Percentiles rank a stretch among this genome's conserved stretches.
These are phyloP conservation scores for Euglossa dilemma DNA, from an alignment of 1,140 invertebrate species.

Conservation along the genomic window DNA sequence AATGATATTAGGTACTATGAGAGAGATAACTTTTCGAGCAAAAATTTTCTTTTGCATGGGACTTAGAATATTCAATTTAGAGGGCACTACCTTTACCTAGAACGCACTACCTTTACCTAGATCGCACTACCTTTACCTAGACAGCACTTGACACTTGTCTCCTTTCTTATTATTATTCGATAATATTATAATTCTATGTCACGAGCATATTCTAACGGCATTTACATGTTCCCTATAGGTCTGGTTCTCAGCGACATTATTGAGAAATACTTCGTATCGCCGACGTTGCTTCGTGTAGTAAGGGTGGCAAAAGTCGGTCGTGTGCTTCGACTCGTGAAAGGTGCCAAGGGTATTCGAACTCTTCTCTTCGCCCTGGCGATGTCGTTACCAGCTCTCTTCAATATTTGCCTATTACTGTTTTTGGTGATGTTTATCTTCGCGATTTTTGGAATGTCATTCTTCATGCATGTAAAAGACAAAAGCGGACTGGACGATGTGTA, in stretches of 20 bases:
- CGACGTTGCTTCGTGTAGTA: slow-evolving; percentile 97
- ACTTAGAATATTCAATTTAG: slow-evolving; percentile 5
- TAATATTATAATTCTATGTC: background rate
- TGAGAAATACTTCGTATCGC: slow-evolving; percentile 98
- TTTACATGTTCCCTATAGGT: slow-evolving; percentile 84
- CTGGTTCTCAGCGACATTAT: slow-evolving; percentile 97
- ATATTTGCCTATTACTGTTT: slow-evolving; percentile 98
- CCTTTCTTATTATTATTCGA: background rate
- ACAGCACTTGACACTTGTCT: background rate
- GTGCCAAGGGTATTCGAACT: slow-evolving; percentile 98
- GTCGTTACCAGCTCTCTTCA: slow-evolving; percentile 98
- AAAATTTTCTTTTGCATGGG: slow-evolving; percentile 22
- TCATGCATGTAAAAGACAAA: slow-evolving; percentile 97
- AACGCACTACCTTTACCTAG: background rate
- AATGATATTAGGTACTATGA: background rate
- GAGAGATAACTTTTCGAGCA: background rate
- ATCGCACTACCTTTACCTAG: background rate
- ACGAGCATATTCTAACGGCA: background rate
- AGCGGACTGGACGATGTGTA: slow-evolving; percentile 97
- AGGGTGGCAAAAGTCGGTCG: slow-evolving; percentile 98
- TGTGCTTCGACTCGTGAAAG: slow-evolving; percentile 97
- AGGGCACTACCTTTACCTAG: background rate
- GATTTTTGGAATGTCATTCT: slow-evolving; percentile 99
- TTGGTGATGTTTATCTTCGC: slow-evolving; percentile 99
- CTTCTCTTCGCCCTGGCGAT: slow-evolving; percentile 98